phyloP scores from a whole-genome alignment of 2,888 invertebrate species.

The Tanaodytes sp. region DNA sequence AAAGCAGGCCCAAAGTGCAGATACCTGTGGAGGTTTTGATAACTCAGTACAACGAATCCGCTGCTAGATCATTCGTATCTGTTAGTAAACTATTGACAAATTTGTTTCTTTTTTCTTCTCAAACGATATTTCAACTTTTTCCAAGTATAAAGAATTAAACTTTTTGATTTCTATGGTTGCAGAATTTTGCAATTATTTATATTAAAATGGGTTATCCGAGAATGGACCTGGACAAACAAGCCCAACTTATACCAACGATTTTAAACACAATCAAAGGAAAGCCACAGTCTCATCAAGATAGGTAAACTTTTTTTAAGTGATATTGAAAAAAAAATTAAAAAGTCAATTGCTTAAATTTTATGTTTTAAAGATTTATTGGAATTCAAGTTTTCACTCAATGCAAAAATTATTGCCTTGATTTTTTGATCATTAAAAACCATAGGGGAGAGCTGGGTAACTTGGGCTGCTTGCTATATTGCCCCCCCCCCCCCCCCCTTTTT shows the following conservation, averaged over 20 bases:
- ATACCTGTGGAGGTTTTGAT: constrained; percentile 89
- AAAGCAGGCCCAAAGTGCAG: constrained; percentile 87
- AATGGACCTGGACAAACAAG: constrained; percentile 82
- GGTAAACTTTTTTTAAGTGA: too few species aligned
- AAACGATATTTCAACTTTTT: too few species aligned
- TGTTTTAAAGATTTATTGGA: too few species aligned
- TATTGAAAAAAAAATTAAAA: not conserved
- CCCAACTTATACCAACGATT: constrained; percentile 82
- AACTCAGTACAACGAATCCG: constrained; percentile 84
- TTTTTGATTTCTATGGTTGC: too few species aligned
- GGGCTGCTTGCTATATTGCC: too few species aligned
- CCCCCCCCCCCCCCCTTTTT: too few species aligned
- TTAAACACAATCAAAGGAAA: constrained; percentile 86
- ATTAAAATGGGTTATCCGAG: constrained; percentile 93
- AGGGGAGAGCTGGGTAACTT: too few species aligned
- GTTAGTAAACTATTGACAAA: constrained; percentile 78
- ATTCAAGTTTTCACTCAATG: too few species aligned
- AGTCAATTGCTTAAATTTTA: not conserved
- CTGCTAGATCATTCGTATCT: constrained; percentile 84
- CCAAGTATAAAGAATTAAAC: too few species aligned
- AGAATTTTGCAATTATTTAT: constrained; percentile 96
- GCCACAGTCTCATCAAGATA: constrained; percentile 88
- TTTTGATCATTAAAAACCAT: not conserved
- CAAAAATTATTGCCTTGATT: too few species aligned
- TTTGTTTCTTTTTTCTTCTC: too few species aligned